phyloP scores from a whole-genome alignment of 2,797 vertebrate species.

The Cynodonichthys magdalenae region DNA sequence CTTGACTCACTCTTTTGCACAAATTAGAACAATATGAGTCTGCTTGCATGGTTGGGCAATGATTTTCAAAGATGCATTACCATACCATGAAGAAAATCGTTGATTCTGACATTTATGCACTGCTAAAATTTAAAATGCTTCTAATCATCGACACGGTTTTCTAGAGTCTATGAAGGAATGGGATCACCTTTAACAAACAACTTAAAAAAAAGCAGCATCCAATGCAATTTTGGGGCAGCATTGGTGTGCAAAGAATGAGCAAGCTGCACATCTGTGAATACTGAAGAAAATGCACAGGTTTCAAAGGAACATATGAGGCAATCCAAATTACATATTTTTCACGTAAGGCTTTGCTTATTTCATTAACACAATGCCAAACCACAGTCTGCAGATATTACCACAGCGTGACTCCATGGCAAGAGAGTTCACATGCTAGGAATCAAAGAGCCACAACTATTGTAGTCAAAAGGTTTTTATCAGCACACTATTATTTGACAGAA shows the following conservation, averaged over 20 bases:
- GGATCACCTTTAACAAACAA: background rate
- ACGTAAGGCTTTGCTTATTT: conserved; percentile 13
- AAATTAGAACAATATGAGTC: no score
- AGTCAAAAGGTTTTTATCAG: background rate
- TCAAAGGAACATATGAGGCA: conserved; percentile 16
- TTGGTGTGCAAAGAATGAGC: conserved; percentile 4
- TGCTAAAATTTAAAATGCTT: no score
- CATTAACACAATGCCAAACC: conserved; percentile 20
- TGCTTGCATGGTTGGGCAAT: no score
- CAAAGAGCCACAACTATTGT: background rate
- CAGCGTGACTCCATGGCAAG: background rate
- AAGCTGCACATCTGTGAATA: conserved; percentile 18
- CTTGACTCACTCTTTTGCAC: no score
- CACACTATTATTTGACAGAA: background rate
- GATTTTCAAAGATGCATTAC: no score
- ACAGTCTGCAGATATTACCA: conserved; percentile 16
- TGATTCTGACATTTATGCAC: no score
- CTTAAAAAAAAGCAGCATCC: background rate
- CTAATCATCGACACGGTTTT: no score
- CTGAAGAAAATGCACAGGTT: conserved; percentile 13
- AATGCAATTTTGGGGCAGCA: background rate
- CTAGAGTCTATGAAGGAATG: background rate
- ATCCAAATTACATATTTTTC: conserved; percentile 8
- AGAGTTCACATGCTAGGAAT: conserved; percentile 8
- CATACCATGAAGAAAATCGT: no score